Conservation (phyloP, 1,140 invertebrate genomes). For the Galleria mellonella region DNA sequence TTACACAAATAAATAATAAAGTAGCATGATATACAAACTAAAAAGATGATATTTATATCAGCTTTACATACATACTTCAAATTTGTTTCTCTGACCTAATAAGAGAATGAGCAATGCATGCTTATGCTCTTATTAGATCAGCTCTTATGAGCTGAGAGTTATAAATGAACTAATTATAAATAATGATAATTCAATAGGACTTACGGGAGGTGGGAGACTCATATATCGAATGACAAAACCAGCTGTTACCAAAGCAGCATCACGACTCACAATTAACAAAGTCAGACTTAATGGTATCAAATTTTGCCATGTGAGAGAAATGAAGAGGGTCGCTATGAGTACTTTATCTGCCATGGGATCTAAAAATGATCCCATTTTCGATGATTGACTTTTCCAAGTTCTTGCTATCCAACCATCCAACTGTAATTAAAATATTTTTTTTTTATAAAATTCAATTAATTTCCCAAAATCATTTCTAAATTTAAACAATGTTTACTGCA, state of each 20-base stretch:
- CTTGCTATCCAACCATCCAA: conserved; percentile 97
- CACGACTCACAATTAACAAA: conserved; percentile 87
- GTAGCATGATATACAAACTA: too few species aligned
- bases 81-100: too few species aligned
- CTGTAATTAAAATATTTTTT: conserved; percentile 78
- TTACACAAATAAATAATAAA: too few species aligned
- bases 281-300: conserved; percentile 92
- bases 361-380: conserved; percentile 94
- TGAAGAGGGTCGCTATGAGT: conserved; percentile 90
- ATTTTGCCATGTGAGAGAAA: conserved; percentile 88
- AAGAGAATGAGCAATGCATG: too few species aligned
- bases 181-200: conserved; percentile 35
- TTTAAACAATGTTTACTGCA: too few species aligned
- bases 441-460: too few species aligned
- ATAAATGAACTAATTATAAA: too few species aligned
- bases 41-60: too few species aligned
- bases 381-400: conserved; percentile 91
- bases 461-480: too few species aligned
- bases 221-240: conserved; percentile 93
- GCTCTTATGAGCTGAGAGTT: too few species aligned
- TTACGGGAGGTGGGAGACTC: conserved; percentile 91
- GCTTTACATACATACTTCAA: too few species aligned
- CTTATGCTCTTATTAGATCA: too few species aligned
- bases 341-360: conserved; percentile 99
- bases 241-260: conserved; percentile 86